Evolutionary conservation across 2,888 invertebrate species (phyloP), one percentile per base, ranked within the genome.

Genomic region (Rotaria magnacalcarata): DNA sequence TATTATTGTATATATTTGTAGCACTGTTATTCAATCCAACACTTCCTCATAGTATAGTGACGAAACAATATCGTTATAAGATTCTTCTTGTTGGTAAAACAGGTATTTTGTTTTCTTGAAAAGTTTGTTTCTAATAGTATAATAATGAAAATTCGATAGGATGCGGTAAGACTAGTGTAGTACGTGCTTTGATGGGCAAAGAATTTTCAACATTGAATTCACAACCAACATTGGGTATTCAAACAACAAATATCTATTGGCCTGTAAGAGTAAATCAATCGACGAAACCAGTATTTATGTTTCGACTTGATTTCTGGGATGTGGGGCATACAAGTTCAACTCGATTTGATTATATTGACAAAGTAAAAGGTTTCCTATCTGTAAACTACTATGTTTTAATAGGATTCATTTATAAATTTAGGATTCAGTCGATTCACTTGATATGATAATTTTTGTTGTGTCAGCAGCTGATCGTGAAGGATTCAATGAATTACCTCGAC

Each of bases 391-490:
- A 11, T 34, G 14, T 16, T 54, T 54, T 21, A 16, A 19, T 34
- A 27, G 19, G 19, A 67, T 19, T 19, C 0, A 67, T 67, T 67
- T 16, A 14, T 34, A 75, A n/a, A 24, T 80, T 47, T 43, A 80
- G 80, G 80, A 80, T 43, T 80, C 24, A 0, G 21, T 43, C 4
- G 80, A 80, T n/a, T 80, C 80, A 10, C 24, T 80, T 0, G 80
- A 80, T 47, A 47, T 80, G 80, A 47, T 80, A 14, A 24, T 80
- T 24, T 80, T 80, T 80, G 47, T 80, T 43, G 14, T 80, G 2
- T 80, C 80, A n/a, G 80, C 80, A 11, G 43, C 80, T 47, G 80
- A 80, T 80, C 80, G 80, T 21, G 80, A 80, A 24, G n/a, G 80
- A 47, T 80, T 80, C 47, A 80, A 43, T 47, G 47, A 80, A 43